Percentiles rank a stretch among this genome's conserved stretches.
Evolutionary conservation across 2,888 invertebrate species (phyloP).

Genomic region (Sepioteuthis lessoniana): DNA sequence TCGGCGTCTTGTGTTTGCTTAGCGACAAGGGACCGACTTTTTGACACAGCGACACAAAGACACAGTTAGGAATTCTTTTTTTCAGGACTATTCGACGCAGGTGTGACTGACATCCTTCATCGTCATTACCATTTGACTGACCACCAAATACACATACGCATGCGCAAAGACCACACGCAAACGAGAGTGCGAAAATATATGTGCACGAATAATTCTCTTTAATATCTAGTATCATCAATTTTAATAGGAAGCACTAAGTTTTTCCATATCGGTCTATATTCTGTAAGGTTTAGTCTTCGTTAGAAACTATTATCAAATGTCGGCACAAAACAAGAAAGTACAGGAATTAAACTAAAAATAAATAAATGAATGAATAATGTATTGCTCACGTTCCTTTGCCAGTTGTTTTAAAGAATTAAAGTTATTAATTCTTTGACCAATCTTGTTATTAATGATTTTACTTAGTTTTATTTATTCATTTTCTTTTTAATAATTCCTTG

Average conservation of each 20-base stretch:
- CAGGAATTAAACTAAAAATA: too few relatives aligned
- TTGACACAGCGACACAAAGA: conserved; percentile 6
- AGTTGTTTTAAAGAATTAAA: too few relatives aligned
- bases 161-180: background rate
- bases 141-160: background rate
- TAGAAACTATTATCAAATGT: background rate
- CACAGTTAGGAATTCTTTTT: background rate
- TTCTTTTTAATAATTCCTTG: too few relatives aligned
- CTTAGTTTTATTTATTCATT: too few relatives aligned
- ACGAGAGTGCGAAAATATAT: background rate
- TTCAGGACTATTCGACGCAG: background rate
- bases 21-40: background rate
- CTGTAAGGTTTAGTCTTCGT: background rate
- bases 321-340: too few relatives aligned
- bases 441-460: too few relatives aligned
- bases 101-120: conserved; percentile 20
- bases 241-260: background rate
- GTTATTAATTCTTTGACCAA: too few relatives aligned
- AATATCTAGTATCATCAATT: background rate
- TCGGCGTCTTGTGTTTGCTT: background rate
- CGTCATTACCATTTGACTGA: background rate
- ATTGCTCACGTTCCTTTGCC: too few relatives aligned
- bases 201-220: background rate
- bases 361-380: too few relatives aligned
- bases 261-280: background rate